A percentile compares a stretch with the other conserved stretches of the same genome.
phyloP scores from a whole-genome alignment of 2,888 invertebrate genomes.

The Nemoura dubitans region DNA sequence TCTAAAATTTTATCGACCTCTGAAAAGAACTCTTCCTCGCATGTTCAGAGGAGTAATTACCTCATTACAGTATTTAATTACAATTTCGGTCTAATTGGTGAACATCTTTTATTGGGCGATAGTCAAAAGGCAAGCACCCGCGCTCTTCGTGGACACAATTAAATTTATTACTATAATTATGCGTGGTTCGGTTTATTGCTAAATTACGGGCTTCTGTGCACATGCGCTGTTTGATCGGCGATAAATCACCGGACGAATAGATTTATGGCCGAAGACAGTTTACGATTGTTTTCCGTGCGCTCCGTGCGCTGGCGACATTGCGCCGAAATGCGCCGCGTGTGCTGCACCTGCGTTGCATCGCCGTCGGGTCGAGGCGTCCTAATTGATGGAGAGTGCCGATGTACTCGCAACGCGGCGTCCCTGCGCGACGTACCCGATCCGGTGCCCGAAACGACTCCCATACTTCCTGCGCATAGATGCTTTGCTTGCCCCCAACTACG shows the following conservation, averaged over 20 bases:
- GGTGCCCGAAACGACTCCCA: too few relatives aligned
- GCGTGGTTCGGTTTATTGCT: not conserved
- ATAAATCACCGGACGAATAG: not conserved
- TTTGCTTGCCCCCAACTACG: too few relatives aligned
- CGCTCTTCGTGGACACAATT: not conserved
- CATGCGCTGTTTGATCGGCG: not conserved
- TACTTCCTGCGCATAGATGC: too few relatives aligned
- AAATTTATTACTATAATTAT: slow-evolving; percentile 12
- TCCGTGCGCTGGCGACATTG: not conserved
- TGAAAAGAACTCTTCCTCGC: not conserved
- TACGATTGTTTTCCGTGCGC: not conserved
- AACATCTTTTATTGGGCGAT: not conserved
- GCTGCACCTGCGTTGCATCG: too few relatives aligned
- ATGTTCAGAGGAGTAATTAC: not conserved
- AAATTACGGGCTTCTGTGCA: not conserved
- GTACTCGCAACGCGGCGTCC: too few relatives aligned
- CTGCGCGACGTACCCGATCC: too few relatives aligned
- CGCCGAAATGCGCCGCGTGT: not conserved
- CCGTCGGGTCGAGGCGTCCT: too few relatives aligned
- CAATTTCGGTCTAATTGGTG: not conserved
- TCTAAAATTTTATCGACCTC: not conserved
- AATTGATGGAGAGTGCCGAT: too few relatives aligned
- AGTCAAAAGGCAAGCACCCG: not conserved
- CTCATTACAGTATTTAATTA: not conserved
- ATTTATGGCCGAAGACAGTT: not conserved